Conservation (phyloP, 1,140 invertebrate genomes). For the Trichonephila clavipes region DNA sequence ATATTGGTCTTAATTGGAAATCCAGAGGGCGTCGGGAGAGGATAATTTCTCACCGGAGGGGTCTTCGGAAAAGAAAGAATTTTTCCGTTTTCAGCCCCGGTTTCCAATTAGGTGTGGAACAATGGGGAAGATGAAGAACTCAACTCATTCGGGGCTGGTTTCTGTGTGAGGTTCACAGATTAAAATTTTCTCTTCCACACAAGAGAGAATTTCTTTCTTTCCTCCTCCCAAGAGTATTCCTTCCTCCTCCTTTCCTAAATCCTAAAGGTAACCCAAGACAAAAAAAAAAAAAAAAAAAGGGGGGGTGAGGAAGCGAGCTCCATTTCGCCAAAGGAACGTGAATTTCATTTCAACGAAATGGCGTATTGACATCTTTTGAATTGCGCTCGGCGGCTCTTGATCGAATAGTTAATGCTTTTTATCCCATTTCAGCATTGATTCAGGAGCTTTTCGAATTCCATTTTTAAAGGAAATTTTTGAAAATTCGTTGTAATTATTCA, state of each 20-base stretch:
- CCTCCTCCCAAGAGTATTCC: background rate
- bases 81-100: background rate
- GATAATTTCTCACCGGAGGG: slow-evolving; percentile 48
- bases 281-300: background rate
- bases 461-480: background rate
- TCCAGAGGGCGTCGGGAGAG: slow-evolving; percentile 26
- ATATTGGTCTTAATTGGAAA: slow-evolving; percentile 61
- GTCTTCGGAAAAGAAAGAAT: background rate
- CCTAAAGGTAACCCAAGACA: background rate
- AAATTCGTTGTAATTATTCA: background rate
- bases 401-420: background rate
- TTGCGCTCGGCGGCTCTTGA: background rate
- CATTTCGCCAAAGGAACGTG: slow-evolving; percentile 11
- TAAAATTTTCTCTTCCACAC: background rate
- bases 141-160: background rate
- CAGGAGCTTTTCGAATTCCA: background rate
- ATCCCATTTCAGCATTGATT: background rate
- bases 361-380: background rate
- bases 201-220: background rate
- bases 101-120: slow-evolving; percentile 20
- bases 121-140: slow-evolving; percentile 22
- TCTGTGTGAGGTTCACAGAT: background rate
- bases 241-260: background rate
- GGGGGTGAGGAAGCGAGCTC: background rate
- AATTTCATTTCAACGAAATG: slow-evolving; percentile 30